A percentile compares a stretch with the other conserved stretches of the same genome.
Evolutionary conservation across 2,797 vertebrate genomes (phyloP).

Genomic region (Mus minutoides): DNA sequence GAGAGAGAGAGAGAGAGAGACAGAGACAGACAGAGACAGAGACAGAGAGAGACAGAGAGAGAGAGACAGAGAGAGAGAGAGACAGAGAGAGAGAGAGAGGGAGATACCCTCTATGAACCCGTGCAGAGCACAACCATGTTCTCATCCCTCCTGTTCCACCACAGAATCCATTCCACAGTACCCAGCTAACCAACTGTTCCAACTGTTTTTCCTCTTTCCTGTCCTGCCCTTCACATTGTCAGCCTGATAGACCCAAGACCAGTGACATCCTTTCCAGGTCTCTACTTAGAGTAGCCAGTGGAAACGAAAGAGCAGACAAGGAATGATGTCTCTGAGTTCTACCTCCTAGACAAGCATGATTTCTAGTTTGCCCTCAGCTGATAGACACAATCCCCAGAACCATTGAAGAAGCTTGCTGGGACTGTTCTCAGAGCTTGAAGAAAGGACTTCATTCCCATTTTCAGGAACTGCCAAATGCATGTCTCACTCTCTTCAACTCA

Average conservation of each 20-base stretch:
- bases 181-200: background rate
- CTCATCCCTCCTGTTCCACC: background rate
- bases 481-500: background rate
- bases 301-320: conserved; percentile 7
- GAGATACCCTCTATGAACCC: background rate
- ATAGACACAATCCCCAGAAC: background rate
- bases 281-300: background rate
- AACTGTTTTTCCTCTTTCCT: background rate
- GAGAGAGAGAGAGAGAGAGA: too few species aligned
- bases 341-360: background rate
- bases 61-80: too few species aligned
- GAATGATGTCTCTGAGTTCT: background rate
- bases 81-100: too few species aligned
- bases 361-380: background rate
- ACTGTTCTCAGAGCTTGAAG: background rate
- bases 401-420: background rate
- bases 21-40: too few species aligned
- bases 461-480: background rate
- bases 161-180: background rate
- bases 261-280: background rate
- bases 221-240: background rate
- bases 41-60: too few species aligned
- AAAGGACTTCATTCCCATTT: background rate
- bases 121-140: background rate
- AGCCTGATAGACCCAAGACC: background rate